Percentiles rank a stretch among this genome's conserved stretches.
These are phyloP conservation scores for Parascotia fuliginaria DNA, from an alignment of 2,888 invertebrate species.

Conservation along the genomic window DNA sequence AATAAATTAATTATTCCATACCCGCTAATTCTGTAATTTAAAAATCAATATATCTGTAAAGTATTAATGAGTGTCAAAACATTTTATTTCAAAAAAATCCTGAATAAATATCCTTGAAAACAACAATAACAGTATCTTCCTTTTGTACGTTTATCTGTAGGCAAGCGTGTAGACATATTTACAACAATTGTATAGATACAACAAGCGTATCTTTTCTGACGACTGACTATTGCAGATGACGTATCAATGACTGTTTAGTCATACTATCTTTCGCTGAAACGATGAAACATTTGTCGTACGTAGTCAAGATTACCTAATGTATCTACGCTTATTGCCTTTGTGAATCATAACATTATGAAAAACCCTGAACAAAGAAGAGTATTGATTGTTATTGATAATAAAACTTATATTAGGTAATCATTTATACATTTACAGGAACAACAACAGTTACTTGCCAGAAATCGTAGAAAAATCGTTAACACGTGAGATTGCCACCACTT, in stretches of 20 bases:
- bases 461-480: too few relatives aligned
- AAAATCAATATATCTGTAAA: too few relatives aligned
- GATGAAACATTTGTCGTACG: slow-evolving; percentile 64
- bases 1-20: too few relatives aligned
- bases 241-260: slow-evolving; percentile 64
- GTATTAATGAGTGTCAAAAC: too few relatives aligned
- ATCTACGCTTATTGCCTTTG: slow-evolving; percentile 35
- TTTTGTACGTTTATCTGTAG: not conserved
- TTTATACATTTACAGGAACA: too few relatives aligned
- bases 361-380: slow-evolving; percentile 35
- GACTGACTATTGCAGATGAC: slow-evolving; percentile 52
- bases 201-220: slow-evolving; percentile 21
- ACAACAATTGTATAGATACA: not conserved
- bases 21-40: too few relatives aligned
- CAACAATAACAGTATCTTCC: not conserved
- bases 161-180: slow-evolving; percentile 15
- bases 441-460: too few relatives aligned
- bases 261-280: slow-evolving; percentile 70
- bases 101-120: not conserved
- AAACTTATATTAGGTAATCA: not conserved
- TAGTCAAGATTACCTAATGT: slow-evolving; percentile 46
- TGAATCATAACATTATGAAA: slow-evolving; percentile 28
- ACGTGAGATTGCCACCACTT: too few relatives aligned
- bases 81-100: too few relatives aligned
- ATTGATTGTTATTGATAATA: not conserved